Conservation (phyloP, 2,113 vertebrate species). For the Microcebus jonahi region DNA sequence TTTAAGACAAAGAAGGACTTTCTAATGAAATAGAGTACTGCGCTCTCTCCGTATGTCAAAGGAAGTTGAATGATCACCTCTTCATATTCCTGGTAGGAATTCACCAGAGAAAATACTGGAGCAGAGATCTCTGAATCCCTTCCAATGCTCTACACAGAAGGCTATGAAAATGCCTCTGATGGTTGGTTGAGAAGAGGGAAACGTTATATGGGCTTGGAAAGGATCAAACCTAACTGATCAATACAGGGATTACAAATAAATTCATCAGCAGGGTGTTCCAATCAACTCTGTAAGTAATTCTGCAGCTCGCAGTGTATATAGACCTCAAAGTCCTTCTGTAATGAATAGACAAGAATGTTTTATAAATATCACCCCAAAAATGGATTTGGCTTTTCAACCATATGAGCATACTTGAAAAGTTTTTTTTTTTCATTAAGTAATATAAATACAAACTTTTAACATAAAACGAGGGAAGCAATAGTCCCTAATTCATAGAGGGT, state of each 20-base stretch:
- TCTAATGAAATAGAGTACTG: background rate
- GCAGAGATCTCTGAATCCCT: background rate
- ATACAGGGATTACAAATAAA: background rate
- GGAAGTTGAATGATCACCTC: background rate
- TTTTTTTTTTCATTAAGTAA: background rate
- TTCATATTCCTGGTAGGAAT: background rate
- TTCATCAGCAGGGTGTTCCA: background rate
- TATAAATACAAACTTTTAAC: background rate
- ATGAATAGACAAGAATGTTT: background rate
- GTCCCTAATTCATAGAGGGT: background rate
- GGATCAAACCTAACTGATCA: background rate
- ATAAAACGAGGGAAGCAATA: background rate
- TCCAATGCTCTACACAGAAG: background rate
- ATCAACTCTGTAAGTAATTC: background rate
- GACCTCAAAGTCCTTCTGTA: background rate
- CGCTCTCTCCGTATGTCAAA: background rate
- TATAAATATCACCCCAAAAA: background rate
- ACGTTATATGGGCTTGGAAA: background rate
- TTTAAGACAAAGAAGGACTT: background rate
- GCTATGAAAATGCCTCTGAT: background rate
- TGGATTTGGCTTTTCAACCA: background rate
- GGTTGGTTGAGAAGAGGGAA: background rate
- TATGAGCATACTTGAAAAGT: background rate
- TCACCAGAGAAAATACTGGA: background rate
- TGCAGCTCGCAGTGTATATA: background rate